Evolutionary conservation across 2,888 invertebrate species (phyloP), one percentile per base, ranked within the genome.

Genomic region (Parnassius apollo): DNA sequence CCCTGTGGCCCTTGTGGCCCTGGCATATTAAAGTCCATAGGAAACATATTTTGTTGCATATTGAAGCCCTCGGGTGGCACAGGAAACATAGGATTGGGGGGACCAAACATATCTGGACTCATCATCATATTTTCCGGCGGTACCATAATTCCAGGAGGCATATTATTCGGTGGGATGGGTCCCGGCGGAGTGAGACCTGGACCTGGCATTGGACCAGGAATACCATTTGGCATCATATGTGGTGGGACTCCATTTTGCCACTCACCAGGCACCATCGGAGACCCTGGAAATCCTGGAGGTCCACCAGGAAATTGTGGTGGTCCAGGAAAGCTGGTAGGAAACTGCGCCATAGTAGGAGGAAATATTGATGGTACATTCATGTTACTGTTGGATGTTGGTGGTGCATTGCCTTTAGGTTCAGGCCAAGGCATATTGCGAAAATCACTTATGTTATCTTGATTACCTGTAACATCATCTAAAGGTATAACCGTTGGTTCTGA

Each of bases 401-500:
- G 93, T 8, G 93, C 93, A 66, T 85, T 90, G 11, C 94, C 94
- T 78, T 96, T 96, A 0, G 97, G 96, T 81, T 96, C 96, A 1
- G 97, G 97, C 97, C 97, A 97, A 0, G 95, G 94, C 80, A 95
- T 94, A 61, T 92, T 93, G 63, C 95, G 94, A 75, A 95, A 95
- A 80, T 97, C 96, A 75, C 95, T 96, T 18, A 96, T 93, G 68
- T 95, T 95, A 74, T 96, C 96, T 66, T 96, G 95, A 80, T 95
- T 95, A 9, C 96, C 97, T 0, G 96, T 95, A 7, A 95, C 94
- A 88, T 98, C 98, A 69, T 98, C 98, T 61, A 98, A 86, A 0
- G 98, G 98, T 84, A 98, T 98, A 18, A 93, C 92, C 66, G 95
- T 94, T 1, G 97, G 96, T 78, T 98, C 98, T 2, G 94, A 93